These are phyloP conservation scores for Tuta absoluta DNA, from an alignment of 2,888 invertebrate genomes.

Conservation along the genomic window DNA sequence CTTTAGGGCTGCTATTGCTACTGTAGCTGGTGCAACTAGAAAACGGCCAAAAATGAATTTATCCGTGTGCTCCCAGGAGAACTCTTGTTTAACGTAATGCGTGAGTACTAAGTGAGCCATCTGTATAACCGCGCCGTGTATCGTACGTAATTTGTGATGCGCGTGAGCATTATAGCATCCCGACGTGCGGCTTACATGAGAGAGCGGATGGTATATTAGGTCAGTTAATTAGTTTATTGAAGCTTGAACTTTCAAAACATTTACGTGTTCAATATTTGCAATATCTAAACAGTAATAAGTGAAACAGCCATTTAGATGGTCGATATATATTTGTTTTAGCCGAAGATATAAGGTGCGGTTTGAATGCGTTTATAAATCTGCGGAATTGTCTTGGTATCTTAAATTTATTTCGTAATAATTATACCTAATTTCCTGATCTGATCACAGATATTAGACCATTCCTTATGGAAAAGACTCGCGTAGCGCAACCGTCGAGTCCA, in stretches of 20 bases:
- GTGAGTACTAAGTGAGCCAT: conserved; percentile 37
- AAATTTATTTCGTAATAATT: too few species aligned
- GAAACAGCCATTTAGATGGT: background rate
- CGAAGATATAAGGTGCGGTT: background rate
- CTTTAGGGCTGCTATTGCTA: too few species aligned
- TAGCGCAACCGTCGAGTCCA: too few species aligned
- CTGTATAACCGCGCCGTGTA: background rate
- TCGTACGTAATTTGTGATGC: background rate
- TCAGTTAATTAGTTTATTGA: conserved; percentile 22
- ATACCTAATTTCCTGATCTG: too few species aligned
- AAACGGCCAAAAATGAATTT: too few species aligned
- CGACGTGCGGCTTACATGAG: conserved; percentile 23
- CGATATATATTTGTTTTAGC: background rate
- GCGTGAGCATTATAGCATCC: conserved; percentile 25
- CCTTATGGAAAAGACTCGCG: too few species aligned
- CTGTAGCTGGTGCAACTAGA: too few species aligned
- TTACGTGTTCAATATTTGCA: conserved; percentile 6
- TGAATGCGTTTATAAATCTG: background rate
- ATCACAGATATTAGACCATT: too few species aligned
- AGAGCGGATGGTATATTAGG: conserved; percentile 20
- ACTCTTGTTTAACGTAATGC: too few species aligned
- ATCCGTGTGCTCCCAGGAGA: too few species aligned
- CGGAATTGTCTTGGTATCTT: too few species aligned
- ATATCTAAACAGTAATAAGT: background rate
- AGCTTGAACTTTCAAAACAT: conserved; percentile 17